Conservation (phyloP, 1,140 invertebrate species). For the Drosophila simulans region DNA sequence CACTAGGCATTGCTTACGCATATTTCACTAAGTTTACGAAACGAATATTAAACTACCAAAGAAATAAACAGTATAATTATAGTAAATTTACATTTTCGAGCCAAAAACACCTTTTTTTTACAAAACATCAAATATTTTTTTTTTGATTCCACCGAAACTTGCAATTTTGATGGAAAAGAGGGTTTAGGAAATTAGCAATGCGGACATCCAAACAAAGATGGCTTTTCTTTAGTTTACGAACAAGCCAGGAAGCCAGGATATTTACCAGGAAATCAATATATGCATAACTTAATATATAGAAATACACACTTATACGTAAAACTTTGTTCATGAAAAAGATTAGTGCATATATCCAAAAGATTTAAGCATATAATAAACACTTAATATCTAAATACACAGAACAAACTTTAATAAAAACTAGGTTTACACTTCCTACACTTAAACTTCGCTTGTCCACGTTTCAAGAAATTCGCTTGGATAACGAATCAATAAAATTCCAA, state of each 20-base stretch:
- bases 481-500: constrained; percentile 1
- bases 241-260: not conserved
- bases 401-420: constrained; percentile 5
- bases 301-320: constrained; percentile 21
- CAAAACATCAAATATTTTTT: not conserved
- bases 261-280: not conserved
- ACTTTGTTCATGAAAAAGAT: constrained; percentile 29
- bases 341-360: constrained; percentile 27
- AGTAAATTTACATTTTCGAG: not conserved
- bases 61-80: not conserved
- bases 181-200: not conserved
- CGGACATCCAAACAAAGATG: not conserved
- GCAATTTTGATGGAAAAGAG: not conserved
- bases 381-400: constrained; percentile 23
- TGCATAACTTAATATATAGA: constrained; percentile 10
- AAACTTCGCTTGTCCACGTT: constrained; percentile 2
- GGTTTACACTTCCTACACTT: constrained; percentile 1
- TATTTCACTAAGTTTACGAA: constrained; percentile 1
- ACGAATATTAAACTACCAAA: constrained; percentile 1
- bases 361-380: not conserved
- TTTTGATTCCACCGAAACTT: not conserved
- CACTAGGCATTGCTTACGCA: not conserved
- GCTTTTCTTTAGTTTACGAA: constrained; percentile 1
- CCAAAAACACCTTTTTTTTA: not conserved
- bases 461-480: not conserved